These are phyloP conservation scores for Agelaius phoeniceus DNA, from an alignment of 2,113 vertebrate genomes.

Conservation along the genomic window DNA sequence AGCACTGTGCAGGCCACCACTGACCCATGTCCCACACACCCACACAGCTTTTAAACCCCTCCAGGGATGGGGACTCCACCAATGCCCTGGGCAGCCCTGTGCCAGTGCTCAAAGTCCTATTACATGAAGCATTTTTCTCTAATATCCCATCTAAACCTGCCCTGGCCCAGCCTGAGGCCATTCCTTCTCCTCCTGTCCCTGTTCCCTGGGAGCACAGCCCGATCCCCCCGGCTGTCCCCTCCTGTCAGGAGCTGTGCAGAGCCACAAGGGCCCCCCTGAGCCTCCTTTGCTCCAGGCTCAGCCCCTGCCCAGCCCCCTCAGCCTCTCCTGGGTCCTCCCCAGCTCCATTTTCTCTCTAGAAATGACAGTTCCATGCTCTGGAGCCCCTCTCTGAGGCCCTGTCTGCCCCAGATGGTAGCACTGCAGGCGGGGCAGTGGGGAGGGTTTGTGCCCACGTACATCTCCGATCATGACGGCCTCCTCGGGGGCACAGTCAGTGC, in stretches of 20 bases:
- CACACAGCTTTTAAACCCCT: neutral
- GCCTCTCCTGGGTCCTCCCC: neutral
- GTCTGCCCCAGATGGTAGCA: neutral
- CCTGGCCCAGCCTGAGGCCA: fast-evolving
- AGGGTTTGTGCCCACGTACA: constrained; percentile 71
- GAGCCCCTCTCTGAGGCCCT: neutral
- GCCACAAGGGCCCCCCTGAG: neutral
- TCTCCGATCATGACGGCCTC: constrained; percentile 96
- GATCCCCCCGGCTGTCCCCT: neutral
- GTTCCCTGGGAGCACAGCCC: neutral
- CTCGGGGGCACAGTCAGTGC: constrained; percentile 70
- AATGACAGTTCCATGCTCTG: neutral
- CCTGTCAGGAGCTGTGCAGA: neutral
- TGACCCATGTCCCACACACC: neutral
- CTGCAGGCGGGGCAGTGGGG: neutral
- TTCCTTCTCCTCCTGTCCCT: neutral
- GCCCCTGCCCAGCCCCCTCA: neutral
- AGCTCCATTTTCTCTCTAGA: neutral
- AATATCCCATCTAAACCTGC: neutral
- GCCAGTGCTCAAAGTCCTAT: neutral
- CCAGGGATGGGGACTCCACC: neutral
- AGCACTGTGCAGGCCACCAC: neutral
- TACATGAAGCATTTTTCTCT: neutral
- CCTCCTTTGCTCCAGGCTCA: neutral
- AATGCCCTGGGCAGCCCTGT: neutral